A percentile compares a stretch with the other conserved stretches of the same genome.
Evolutionary conservation across 1,140 invertebrate genomes (phyloP).

Genomic region (Drosophila willistoni): DNA sequence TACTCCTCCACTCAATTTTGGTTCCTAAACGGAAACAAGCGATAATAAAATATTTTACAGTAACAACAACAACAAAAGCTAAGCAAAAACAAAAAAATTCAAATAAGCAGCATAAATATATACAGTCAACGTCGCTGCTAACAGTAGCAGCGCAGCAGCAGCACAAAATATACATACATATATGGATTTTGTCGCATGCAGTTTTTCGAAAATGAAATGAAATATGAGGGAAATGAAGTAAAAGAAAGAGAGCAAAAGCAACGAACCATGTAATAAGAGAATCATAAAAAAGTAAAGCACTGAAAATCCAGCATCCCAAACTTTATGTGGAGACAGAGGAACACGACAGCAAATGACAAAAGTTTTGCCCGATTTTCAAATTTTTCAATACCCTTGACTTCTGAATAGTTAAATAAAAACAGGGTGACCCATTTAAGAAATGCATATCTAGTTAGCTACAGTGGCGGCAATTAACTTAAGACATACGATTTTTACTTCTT

Average conservation of each 20-base stretch:
- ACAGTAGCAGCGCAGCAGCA: slow-evolving; percentile 5
- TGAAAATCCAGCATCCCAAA: background rate
- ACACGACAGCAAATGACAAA: background rate
- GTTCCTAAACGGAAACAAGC: slow-evolving; percentile 81
- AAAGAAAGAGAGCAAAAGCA: slow-evolving; percentile 50
- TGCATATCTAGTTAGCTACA: too few relatives aligned
- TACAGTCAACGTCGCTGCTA: slow-evolving; percentile 51
- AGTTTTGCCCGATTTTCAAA: background rate
- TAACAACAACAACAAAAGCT: slow-evolving; percentile 38
- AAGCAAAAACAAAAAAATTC: slow-evolving; percentile 28
- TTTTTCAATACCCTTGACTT: background rate
- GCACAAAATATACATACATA: slow-evolving; percentile 4
- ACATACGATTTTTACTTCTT: too few relatives aligned
- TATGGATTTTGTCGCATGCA: slow-evolving; percentile 34
- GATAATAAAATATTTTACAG: slow-evolving; percentile 80
- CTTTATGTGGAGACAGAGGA: slow-evolving; percentile 16
- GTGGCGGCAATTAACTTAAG: too few relatives aligned
- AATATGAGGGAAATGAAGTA: slow-evolving; percentile 12
- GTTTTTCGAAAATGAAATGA: slow-evolving; percentile 25
- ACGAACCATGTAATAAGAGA: slow-evolving; percentile 71
- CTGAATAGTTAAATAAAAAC: background rate
- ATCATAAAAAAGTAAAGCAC: slow-evolving; percentile 65
- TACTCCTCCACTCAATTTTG: slow-evolving; percentile 58
- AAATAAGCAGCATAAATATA: slow-evolving; percentile 55
- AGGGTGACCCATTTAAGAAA: too few relatives aligned